phyloP scores from a whole-genome alignment of 1,140 invertebrate species.

The Drosophila santomea region DNA sequence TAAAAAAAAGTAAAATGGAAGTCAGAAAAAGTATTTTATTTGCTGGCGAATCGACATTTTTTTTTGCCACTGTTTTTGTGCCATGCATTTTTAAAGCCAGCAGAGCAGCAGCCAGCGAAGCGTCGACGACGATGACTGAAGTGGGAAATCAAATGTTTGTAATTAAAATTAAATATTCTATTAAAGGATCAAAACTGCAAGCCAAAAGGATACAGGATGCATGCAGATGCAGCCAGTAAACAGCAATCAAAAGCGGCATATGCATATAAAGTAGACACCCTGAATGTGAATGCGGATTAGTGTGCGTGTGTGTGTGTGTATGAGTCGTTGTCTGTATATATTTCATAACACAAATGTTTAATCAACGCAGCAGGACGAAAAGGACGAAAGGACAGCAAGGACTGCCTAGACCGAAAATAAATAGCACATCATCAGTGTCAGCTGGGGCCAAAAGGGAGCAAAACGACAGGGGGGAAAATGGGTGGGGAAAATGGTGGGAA shows the following conservation, averaged over 20 bases:
- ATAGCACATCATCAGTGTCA: slow-evolving; percentile 63
- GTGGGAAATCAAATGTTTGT: slow-evolving; percentile 83
- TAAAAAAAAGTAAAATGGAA: background rate
- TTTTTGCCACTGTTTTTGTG: slow-evolving; percentile 18
- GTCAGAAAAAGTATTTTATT: background rate
- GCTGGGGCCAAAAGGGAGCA: slow-evolving; percentile 22
- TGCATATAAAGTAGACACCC: slow-evolving; percentile 50
- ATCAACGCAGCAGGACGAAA: slow-evolving; percentile 58
- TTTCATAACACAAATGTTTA: slow-evolving; percentile 81
- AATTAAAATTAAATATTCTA: slow-evolving; percentile 84
- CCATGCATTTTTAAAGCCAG: slow-evolving; percentile 70
- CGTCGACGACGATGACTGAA: slow-evolving; percentile 60
- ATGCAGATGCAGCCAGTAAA: slow-evolving; percentile 72
- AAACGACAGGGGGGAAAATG: background rate
- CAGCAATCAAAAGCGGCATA: slow-evolving; percentile 72
- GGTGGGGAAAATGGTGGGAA: slow-evolving; percentile 6
- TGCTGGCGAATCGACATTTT: background rate
- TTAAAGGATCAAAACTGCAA: slow-evolving; percentile 82
- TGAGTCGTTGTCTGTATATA: slow-evolving; percentile 32
- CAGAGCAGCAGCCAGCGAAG: slow-evolving; percentile 19
- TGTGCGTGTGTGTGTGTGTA: background rate
- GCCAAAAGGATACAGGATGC: slow-evolving; percentile 64
- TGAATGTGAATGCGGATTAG: slow-evolving; percentile 15
- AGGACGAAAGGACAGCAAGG: slow-evolving; percentile 6
- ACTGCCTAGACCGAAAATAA: slow-evolving; percentile 58